A percentile compares a stretch with the other conserved stretches of the same genome.
Conservation (phyloP, 2,888 invertebrate genomes). For the Sinopyrophorus schimmeli region DNA sequence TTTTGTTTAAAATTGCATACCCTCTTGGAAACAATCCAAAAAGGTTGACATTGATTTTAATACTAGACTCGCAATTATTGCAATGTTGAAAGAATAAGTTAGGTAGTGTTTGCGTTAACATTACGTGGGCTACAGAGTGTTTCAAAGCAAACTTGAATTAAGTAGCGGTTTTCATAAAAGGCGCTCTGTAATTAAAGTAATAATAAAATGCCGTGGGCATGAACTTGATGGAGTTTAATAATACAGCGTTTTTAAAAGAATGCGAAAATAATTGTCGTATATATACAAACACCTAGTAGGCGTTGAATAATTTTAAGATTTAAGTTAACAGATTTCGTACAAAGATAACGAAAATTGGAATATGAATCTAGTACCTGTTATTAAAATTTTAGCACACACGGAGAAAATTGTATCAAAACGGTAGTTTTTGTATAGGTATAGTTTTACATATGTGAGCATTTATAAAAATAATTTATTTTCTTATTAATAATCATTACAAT, state of each 20-base stretch:
- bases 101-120: conserved; percentile 1
- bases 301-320: no score
- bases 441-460: no score
- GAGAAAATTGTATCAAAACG: no score
- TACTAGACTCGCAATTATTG: conserved; percentile 5
- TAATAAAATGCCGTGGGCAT: conserved; percentile 12
- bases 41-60: conserved; percentile 4
- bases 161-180: conserved; percentile 19
- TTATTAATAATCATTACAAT: no score
- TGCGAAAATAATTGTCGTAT: conserved; percentile 18
- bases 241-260: conserved; percentile 16
- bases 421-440: no score
- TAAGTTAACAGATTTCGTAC: no score
- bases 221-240: conserved; percentile 20
- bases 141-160: conserved; percentile 17
- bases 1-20: conserved; percentile 16
- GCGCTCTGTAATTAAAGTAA: conserved; percentile 27
- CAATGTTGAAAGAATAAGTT: conserved; percentile 2
- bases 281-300: conserved; percentile 18
- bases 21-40: background rate
- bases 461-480: no score
- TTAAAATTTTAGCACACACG: no score
- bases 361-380: no score
- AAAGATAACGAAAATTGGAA: no score
- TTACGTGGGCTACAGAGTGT: conserved; percentile 1